Evolutionary conservation across 2,888 invertebrate species (phyloP), one percentile per base, ranked within the genome.

Genomic region (Drosophila rellima): DNA sequence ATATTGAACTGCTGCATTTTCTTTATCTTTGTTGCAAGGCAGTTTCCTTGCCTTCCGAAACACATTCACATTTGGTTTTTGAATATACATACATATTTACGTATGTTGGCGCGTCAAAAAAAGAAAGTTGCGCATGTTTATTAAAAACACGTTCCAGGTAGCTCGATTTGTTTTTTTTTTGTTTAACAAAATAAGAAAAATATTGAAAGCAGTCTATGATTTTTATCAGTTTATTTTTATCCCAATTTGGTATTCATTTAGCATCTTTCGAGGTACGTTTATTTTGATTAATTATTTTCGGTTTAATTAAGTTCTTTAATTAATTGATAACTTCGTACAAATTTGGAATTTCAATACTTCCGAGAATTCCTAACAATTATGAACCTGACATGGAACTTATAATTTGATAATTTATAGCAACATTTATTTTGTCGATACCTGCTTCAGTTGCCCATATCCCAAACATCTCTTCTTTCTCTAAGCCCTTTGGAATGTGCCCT

Each of bases 61-160:
- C 20, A 37, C 50, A 64, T 54, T 66, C 48, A 51, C 56, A 51
- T 42, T 68, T 44, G 23, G 54, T 45, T 55, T 61, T 45, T n/a
- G n/a, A n/a, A n/a, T n/a, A n/a, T n/a, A n/a, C n/a, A n/a, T n/a
- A n/a, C n/a, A n/a, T n/a, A n/a, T n/a, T n/a, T n/a, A n/a, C n/a
- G n/a, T n/a, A n/a, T n/a, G 63, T 65, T 56, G 55, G 52, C 61
- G 56, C 66, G 50, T 65, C 61, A 70, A 71, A 68, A 56, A 82
- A 83, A 88, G 82, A 83, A 83, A 83, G 82, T 82, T 82, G 88
- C 72, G 82, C 82, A 79, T 88, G 79, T 74, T 74, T 84, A 88
- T 82, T 77, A 59, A 76, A 85, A 82, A 82, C 82, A 85, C 76
- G 82, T 88, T 82, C 72, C 76, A 57, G 26, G 61, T 52, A 60